A percentile compares a stretch with the other conserved stretches of the same genome.
phyloP scores from a whole-genome alignment of 2,888 invertebrate genomes.

The Ennomos fuscantarius region DNA sequence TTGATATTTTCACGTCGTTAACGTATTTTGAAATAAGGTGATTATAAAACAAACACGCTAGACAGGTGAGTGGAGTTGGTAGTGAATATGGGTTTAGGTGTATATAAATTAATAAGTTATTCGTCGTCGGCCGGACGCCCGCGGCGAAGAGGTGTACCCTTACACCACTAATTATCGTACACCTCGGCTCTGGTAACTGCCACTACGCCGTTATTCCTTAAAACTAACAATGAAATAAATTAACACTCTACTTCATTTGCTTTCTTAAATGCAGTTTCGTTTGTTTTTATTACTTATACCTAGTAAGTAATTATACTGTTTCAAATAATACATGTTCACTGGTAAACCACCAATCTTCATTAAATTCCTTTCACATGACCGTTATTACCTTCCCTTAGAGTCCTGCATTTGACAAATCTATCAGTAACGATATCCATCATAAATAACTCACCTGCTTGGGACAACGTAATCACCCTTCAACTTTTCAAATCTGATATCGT shows the following conservation, averaged over 20 bases:
- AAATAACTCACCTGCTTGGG: conserved; percentile 31
- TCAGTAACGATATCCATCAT: conserved; percentile 48
- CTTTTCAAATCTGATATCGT: conserved; percentile 33
- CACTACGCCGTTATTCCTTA: conserved; percentile 25
- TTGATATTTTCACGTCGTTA: conserved; percentile 82
- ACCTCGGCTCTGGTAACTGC: conserved; percentile 43
- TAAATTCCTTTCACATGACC: conserved; percentile 5
- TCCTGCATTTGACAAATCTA: conserved; percentile 46
- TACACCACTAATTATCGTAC: conserved; percentile 51
- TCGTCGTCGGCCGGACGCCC: conserved; percentile 64
- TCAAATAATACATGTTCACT: not conserved
- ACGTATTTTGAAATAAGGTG: conserved; percentile 69
- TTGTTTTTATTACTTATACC: no score
- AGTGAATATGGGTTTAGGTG: conserved; percentile 71
- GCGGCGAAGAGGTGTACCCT: conserved; percentile 55
- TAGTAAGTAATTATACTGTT: not conserved
- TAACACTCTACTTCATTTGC: not conserved
- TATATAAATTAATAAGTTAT: conserved; percentile 83
- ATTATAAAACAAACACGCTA: conserved; percentile 78
- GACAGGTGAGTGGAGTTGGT: conserved; percentile 77
- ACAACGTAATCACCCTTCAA: conserved; percentile 34
- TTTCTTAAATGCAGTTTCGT: not conserved
- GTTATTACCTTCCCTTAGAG: conserved; percentile 19
- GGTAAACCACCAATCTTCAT: no score
- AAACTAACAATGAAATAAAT: conserved; percentile 7